A percentile compares a stretch with the other conserved stretches of the same genome.
phyloP scores from a whole-genome alignment of 2,113 vertebrate species.

The Prunella fulvescens region DNA sequence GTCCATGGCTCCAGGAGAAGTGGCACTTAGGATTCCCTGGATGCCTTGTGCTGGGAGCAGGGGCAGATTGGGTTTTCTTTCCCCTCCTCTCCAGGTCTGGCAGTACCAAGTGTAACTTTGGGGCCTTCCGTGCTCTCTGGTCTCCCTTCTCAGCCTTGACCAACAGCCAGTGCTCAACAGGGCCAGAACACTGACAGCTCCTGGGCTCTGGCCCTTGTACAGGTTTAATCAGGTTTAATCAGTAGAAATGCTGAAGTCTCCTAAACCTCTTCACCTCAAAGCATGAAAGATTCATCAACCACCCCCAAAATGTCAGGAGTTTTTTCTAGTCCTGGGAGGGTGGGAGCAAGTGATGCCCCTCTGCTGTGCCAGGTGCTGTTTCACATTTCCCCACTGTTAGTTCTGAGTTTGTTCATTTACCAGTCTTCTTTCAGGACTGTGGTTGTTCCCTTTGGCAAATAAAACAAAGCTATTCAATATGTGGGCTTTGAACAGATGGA shows the following conservation, averaged over 20 bases:
- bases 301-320: rapidly evolving
- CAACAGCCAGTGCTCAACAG: background rate
- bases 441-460: background rate
- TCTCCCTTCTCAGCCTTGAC: background rate
- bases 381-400: rapidly evolving
- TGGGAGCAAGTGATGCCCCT: background rate
- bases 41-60: background rate
- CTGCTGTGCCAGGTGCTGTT: background rate
- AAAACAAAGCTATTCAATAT: background rate
- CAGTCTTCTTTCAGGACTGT: background rate
- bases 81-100: background rate
- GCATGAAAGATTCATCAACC: background rate
- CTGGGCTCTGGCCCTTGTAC: background rate
- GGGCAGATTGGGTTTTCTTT: background rate
- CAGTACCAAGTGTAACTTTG: background rate
- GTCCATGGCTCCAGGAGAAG: too few relatives aligned
- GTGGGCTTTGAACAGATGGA: background rate
- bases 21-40: too few relatives aligned
- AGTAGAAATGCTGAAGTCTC: background rate
- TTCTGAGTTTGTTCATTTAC: background rate
- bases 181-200: background rate
- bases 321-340: background rate
- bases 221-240: background rate
- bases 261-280: background rate
- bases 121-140: rapidly evolving